These are phyloP conservation scores for Diabrotica undecimpunctata DNA, from an alignment of 1,140 invertebrate species.

Conservation along the genomic window DNA sequence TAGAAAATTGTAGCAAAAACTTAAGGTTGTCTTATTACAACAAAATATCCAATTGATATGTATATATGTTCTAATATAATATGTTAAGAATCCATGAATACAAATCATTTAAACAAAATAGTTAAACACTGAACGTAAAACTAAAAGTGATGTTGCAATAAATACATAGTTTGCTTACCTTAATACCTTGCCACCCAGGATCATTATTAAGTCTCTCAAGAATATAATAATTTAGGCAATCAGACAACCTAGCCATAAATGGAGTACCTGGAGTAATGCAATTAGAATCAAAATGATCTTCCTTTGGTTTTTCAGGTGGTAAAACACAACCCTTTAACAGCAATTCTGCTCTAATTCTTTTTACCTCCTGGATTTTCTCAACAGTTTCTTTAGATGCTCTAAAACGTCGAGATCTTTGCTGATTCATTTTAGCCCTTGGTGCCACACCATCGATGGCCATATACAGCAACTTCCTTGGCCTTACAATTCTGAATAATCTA, in stretches of 20 bases:
- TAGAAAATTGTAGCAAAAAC: no score
- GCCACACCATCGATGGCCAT: slow-evolving; percentile 99
- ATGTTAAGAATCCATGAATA: no score
- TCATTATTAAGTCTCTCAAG: slow-evolving; percentile 92
- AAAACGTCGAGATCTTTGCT: slow-evolving; percentile 95
- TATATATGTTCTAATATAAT: no score
- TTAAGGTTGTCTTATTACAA: no score
- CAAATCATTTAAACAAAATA: no score
- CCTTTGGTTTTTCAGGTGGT: slow-evolving; percentile 87
- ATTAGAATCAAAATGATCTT: slow-evolving; percentile 96
- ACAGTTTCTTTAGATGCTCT: slow-evolving; percentile 91
- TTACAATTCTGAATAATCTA: slow-evolving; percentile 89
- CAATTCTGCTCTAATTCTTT: slow-evolving; percentile 72
- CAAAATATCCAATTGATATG: no score
- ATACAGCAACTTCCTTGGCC: slow-evolving; percentile 92
- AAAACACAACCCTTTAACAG: slow-evolving; percentile 71
- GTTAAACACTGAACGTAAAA: no score
- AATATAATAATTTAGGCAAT: slow-evolving; percentile 94
- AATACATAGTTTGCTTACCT: slow-evolving; percentile 49
- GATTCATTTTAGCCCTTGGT: slow-evolving; percentile 99
- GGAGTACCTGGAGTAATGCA: slow-evolving; percentile 98
- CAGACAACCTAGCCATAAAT: slow-evolving; percentile 93
- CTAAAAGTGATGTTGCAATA: no score
- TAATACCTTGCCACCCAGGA: slow-evolving; percentile 92
- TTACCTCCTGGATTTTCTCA: slow-evolving; percentile 87